Evolutionary conservation across 2,888 invertebrate species (phyloP).

Genomic region (Nebria salina): DNA sequence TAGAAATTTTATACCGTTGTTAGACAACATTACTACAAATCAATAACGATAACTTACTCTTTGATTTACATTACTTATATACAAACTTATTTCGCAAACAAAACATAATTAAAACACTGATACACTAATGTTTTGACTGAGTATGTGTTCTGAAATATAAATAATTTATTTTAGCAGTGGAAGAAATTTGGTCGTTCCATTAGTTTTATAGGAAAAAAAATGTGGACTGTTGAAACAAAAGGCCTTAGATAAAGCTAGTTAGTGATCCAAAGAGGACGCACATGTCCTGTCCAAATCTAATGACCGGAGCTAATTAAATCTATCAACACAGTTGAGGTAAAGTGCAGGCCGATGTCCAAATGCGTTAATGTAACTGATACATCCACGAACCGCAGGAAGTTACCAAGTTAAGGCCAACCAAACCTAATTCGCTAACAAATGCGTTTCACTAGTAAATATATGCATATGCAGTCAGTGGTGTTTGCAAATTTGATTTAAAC

Average conservation of each 20-base stretch:
- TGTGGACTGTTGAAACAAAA: not conserved
- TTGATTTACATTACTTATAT: not conserved
- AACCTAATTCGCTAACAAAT: not conserved
- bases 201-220: not conserved
- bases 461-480: too few species aligned
- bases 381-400: not conserved
- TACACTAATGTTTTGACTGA: too few species aligned
- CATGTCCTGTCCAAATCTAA: constrained; percentile 18
- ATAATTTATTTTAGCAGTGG: too few species aligned
- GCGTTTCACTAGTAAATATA: not conserved
- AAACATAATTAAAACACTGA: too few species aligned
- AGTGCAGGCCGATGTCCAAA: constrained; percentile 10
- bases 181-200: not conserved
- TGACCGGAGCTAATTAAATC: constrained; percentile 14
- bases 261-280: not conserved
- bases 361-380: constrained; percentile 5
- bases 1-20: not conserved
- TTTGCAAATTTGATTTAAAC: too few species aligned
- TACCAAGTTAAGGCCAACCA: not conserved
- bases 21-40: not conserved
- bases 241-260: not conserved
- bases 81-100: not conserved
- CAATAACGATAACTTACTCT: not conserved
- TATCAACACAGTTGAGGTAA: constrained; percentile 14
- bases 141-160: too few species aligned